Evolutionary conservation across 2,113 vertebrate species (phyloP).

Genomic region (Turnix velox): DNA sequence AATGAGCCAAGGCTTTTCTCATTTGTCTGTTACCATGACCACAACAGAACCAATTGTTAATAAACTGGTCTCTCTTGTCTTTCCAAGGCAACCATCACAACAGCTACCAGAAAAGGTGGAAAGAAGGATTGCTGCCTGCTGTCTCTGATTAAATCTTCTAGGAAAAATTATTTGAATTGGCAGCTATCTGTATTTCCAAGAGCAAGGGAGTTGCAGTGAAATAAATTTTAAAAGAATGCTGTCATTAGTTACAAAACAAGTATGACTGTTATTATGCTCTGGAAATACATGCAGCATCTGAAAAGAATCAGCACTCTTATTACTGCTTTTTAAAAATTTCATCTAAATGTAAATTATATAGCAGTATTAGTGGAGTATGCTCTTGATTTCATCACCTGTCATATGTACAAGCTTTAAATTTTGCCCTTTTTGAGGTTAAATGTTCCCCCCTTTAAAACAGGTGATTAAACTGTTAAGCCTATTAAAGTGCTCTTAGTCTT

Average conservation of each 20-base stretch:
- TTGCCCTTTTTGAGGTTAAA: constrained; percentile 21
- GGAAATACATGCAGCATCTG: not conserved
- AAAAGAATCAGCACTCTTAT: not conserved
- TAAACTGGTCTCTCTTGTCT: not conserved
- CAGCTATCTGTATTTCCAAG: not conserved
- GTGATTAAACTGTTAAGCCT: constrained; percentile 25
- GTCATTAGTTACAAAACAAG: constrained; percentile 20
- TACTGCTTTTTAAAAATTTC: constrained; percentile 5
- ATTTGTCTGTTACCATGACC: not conserved
- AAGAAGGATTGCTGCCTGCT: not conserved
- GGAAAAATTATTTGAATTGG: not conserved
- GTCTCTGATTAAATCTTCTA: not conserved
- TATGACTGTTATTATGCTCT: not conserved
- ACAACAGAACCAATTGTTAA: not conserved
- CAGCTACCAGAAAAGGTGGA: not conserved
- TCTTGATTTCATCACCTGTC: constrained; percentile 9
- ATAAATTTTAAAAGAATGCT: constrained; percentile 7
- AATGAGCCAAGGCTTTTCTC: not conserved
- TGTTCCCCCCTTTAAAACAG: constrained; percentile 13
- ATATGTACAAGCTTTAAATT: constrained; percentile 10
- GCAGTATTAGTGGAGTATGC: not conserved
- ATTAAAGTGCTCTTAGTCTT: not conserved
- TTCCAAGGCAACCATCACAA: not conserved
- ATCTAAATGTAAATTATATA: constrained; percentile 47
- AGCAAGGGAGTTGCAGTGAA: not conserved